Evolutionary conservation across 2,888 invertebrate genomes (phyloP).

Genomic region (Drosophila mercatorum): DNA sequence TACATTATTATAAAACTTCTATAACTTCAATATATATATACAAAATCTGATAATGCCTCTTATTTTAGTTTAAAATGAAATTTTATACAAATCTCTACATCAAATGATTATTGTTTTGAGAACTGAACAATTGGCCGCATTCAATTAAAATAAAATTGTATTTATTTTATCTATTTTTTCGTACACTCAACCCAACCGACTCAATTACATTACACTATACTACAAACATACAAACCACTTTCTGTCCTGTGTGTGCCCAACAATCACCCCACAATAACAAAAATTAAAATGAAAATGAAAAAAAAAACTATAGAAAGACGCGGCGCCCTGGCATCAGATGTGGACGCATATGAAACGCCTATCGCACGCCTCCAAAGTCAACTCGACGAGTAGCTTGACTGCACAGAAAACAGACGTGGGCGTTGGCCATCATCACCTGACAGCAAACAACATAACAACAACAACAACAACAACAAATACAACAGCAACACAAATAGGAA

Average conservation of each 20-base stretch:
- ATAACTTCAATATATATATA: background rate
- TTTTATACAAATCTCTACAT: background rate
- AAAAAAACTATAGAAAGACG: slow-evolving; percentile 77
- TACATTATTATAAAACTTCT: background rate
- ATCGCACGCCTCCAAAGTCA: slow-evolving; percentile 83
- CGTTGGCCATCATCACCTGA: slow-evolving; percentile 65
- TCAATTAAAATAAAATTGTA: slow-evolving; percentile 51
- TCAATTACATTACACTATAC: slow-evolving; percentile 25
- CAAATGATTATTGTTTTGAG: slow-evolving; percentile 22
- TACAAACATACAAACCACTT: slow-evolving; percentile 16
- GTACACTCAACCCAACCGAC: slow-evolving; percentile 32
- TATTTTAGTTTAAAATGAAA: slow-evolving; percentile 18
- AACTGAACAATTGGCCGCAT: slow-evolving; percentile 52
- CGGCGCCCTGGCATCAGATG: slow-evolving; percentile 84
- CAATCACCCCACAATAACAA: slow-evolving; percentile 27
- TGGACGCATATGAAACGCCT: slow-evolving; percentile 84
- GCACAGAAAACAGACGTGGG: slow-evolving; percentile 81
- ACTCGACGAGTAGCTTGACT: slow-evolving; percentile 82
- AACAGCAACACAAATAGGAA: slow-evolving; percentile 31
- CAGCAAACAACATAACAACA: slow-evolving; percentile 36
- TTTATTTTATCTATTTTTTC: slow-evolving; percentile 61
- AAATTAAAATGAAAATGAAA: slow-evolving; percentile 18
- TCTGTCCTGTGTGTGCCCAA: slow-evolving; percentile 39
- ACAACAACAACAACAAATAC: slow-evolving; percentile 11
- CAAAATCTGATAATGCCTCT: background rate